Percentiles rank a stretch among this genome's conserved stretches.
Conservation (phyloP, 2,113 vertebrate genomes). For the Chamaea fasciata region DNA sequence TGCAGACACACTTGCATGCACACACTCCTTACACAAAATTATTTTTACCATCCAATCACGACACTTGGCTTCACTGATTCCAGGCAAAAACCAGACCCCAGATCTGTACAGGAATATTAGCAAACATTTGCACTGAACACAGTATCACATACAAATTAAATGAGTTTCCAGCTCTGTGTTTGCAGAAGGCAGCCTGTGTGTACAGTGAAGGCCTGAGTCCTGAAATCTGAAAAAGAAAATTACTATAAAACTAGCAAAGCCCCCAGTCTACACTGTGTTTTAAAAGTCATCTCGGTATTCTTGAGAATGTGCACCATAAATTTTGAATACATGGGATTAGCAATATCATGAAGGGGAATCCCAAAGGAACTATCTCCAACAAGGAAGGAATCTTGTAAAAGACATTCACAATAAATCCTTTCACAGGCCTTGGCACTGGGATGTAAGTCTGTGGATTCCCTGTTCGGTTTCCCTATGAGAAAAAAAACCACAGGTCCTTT, state of each 20-base stretch:
- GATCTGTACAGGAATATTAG: background rate
- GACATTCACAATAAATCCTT: conserved; percentile 36
- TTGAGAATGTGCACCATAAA: conserved; percentile 6
- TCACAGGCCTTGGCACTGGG: background rate
- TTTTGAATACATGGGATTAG: conserved; percentile 44
- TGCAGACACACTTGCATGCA: background rate
- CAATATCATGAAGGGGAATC: conserved; percentile 22
- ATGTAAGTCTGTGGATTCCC: background rate
- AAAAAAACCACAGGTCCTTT: background rate
- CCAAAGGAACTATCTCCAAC: background rate
- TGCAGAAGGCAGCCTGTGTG: background rate
- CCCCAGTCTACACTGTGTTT: background rate
- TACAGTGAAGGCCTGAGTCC: background rate
- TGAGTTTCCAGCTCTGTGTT: background rate
- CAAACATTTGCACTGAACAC: background rate
- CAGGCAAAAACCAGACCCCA: background rate
- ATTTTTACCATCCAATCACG: background rate
- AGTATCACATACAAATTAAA: background rate
- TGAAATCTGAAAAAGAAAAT: background rate
- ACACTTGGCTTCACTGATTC: background rate
- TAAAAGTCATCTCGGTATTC: background rate
- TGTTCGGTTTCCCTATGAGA: background rate
- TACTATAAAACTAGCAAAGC: background rate
- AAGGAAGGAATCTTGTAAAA: conserved; percentile 50
- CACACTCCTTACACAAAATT: background rate